These are phyloP conservation scores for Cirrhinus molitorella DNA, from an alignment of 2,797 vertebrate species.

Conservation along the genomic window DNA sequence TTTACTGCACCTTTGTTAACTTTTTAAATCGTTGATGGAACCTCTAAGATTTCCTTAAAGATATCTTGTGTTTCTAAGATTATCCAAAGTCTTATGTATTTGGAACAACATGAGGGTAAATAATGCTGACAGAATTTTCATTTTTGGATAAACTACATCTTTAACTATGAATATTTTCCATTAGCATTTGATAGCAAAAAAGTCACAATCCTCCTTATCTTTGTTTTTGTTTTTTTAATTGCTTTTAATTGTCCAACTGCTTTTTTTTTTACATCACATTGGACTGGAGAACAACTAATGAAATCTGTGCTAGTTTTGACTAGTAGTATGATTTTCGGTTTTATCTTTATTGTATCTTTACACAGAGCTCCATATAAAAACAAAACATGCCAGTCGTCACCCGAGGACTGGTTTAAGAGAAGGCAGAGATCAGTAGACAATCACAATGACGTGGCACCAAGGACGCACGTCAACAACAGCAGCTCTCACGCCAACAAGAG, in stretches of 20 bases:
- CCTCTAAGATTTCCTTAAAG: background rate
- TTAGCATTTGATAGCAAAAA: background rate
- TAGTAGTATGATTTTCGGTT: background rate
- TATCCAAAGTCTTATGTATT: background rate
- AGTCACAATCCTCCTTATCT: background rate
- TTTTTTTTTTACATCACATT: background rate
- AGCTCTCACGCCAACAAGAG: slow-evolving; percentile 22
- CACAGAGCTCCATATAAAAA: slow-evolving; percentile 43
- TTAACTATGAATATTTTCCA: background rate
- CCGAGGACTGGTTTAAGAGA: slow-evolving; percentile 56
- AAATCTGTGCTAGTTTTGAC: background rate
- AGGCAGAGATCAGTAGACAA: slow-evolving; percentile 41
- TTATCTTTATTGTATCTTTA: slow-evolving; percentile 12
- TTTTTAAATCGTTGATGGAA: background rate
- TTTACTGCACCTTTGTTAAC: background rate
- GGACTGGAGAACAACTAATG: background rate
- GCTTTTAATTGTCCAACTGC: background rate
- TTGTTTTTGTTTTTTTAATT: background rate
- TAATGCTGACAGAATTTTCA: background rate
- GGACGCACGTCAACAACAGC: background rate
- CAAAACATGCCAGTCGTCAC: background rate
- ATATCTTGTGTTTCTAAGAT: background rate
- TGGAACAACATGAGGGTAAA: background rate
- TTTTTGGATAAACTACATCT: background rate
- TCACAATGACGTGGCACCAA: background rate